Conservation (phyloP, 2,113 vertebrate species). For the Naja naja region DNA sequence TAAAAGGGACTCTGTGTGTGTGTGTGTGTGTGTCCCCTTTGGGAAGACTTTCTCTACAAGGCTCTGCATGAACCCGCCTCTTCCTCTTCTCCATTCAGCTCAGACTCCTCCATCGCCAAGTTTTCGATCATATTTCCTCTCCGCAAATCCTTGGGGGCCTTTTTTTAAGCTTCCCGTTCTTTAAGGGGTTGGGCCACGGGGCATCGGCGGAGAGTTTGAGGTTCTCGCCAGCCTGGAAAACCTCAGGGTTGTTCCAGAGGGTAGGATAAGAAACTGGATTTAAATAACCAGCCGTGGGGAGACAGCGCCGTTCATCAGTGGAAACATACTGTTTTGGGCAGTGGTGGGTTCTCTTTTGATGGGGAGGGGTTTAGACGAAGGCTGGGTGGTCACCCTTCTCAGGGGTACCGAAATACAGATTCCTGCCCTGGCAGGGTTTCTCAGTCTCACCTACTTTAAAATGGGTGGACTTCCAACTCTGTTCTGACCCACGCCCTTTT, state of each 20-base stretch:
- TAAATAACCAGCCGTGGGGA: background rate
- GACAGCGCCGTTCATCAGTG: background rate
- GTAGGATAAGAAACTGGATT: background rate
- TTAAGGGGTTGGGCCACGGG: background rate
- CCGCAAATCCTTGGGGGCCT: background rate
- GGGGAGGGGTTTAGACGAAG: background rate
- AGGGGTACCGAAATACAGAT: background rate
- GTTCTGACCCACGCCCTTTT: too few relatives aligned
- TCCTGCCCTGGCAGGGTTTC: background rate
- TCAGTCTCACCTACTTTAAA: too few relatives aligned
- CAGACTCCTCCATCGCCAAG: rapidly evolving
- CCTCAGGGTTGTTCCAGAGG: background rate
- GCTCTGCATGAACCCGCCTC: too few relatives aligned
- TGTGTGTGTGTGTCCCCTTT: too few relatives aligned
- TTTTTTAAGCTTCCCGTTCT: background rate
- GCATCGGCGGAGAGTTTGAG: background rate
- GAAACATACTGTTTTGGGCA: background rate
- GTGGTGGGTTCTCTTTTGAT: background rate
- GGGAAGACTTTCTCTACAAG: too few relatives aligned
- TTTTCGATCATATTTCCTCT: background rate
- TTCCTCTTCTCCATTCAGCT: too few relatives aligned
- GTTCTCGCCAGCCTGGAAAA: background rate
- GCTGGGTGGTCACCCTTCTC: too few relatives aligned
- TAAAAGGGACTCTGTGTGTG: conserved; percentile 1
- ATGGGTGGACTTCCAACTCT: too few relatives aligned